Evolutionary conservation across 2,888 invertebrate species (phyloP).

Genomic region (Branchellion lobata): DNA sequence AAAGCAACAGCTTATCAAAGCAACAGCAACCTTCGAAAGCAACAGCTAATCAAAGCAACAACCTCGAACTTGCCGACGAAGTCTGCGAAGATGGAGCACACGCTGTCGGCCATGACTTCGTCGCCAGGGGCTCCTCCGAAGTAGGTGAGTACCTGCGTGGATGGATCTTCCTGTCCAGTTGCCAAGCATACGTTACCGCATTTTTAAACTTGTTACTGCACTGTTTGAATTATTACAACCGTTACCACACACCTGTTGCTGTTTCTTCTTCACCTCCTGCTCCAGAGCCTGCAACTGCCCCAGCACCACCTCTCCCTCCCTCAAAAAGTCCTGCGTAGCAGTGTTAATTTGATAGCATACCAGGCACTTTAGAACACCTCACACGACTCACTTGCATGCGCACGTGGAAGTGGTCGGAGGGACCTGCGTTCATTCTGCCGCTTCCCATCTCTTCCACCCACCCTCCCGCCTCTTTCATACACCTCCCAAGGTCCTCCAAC

Average conservation of each 20-base stretch:
- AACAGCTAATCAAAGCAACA: slow-evolving; percentile 31
- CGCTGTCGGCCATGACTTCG: slow-evolving; percentile 55
- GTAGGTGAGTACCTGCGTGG: not conserved
- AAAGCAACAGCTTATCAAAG: no score
- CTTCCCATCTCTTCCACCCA: slow-evolving; percentile 51
- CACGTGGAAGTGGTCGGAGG: slow-evolving; percentile 57
- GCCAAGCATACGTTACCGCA: no score
- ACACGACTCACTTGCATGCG: slow-evolving; percentile 55
- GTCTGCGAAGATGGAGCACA: slow-evolving; percentile 59
- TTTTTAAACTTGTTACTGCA: no score
- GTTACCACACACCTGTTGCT: not conserved
- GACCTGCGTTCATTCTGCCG: slow-evolving; percentile 52
- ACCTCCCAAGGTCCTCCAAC: slow-evolving; percentile 56
- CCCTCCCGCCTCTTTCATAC: slow-evolving; percentile 55
- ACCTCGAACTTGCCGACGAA: slow-evolving; percentile 61
- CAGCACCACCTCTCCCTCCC: not conserved
- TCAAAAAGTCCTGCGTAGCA: not conserved
- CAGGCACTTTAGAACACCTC: no score
- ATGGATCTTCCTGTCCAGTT: no score
- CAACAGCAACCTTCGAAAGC: no score
- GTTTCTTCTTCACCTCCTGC: not conserved
- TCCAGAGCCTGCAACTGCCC: not conserved
- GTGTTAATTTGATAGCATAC: no score
- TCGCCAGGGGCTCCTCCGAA: not conserved
- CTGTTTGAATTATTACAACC: not conserved